Evolutionary conservation across 1,140 invertebrate genomes (phyloP).

Genomic region (Lucilia cuprina): DNA sequence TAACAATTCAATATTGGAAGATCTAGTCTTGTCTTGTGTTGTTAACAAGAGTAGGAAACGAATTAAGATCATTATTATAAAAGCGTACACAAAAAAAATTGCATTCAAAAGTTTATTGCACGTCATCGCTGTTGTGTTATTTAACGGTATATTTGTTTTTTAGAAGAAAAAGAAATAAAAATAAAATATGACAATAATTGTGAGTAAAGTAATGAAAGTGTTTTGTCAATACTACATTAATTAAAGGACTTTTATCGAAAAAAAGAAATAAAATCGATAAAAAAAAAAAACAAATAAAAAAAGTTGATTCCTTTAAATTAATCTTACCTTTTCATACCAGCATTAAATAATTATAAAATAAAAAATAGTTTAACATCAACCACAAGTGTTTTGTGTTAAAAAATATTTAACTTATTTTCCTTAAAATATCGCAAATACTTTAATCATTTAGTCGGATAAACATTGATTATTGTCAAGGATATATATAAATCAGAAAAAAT

Average conservation of each 20-base stretch:
- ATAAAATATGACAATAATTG: background rate
- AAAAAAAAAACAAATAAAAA: background rate
- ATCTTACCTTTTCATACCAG: too few relatives aligned
- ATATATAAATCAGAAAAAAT: too few relatives aligned
- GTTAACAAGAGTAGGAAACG: background rate
- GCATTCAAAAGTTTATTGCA: background rate
- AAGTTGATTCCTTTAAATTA: too few relatives aligned
- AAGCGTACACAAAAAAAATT: background rate
- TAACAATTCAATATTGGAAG: background rate
- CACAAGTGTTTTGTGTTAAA: too few relatives aligned
- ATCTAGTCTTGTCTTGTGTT: background rate
- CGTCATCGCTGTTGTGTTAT: background rate
- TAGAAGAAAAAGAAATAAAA: too few relatives aligned
- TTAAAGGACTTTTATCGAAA: background rate
- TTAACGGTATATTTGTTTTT: background rate
- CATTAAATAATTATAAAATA: too few relatives aligned
- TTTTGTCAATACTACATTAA: background rate
- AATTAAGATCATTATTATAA: conserved; percentile 12
- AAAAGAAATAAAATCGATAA: background rate
- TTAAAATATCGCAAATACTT: too few relatives aligned
- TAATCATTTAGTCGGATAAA: too few relatives aligned
- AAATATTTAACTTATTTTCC: too few relatives aligned
- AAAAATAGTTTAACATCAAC: too few relatives aligned
- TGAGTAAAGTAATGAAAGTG: background rate
- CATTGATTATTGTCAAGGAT: too few relatives aligned